phyloP scores from a whole-genome alignment of 2,113 vertebrate species.

The Megaleporinus macrocephalus region DNA sequence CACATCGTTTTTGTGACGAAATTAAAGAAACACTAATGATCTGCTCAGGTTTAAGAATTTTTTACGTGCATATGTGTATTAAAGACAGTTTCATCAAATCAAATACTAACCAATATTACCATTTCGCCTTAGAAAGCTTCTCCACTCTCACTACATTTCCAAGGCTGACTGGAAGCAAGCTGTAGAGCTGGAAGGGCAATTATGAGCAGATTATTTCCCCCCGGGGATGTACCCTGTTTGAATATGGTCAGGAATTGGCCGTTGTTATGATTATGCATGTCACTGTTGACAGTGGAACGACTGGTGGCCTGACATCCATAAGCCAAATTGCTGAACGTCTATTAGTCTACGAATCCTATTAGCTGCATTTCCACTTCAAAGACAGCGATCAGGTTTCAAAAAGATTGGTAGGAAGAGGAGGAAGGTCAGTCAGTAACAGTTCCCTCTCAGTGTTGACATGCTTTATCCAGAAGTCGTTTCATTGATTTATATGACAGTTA shows the following conservation, averaged over 20 bases:
- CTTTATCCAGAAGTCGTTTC: slow-evolving; percentile 27
- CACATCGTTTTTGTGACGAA: not conserved
- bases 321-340: slow-evolving; percentile 30
- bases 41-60: not conserved
- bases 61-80: not conserved
- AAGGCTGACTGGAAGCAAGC: slow-evolving; percentile 10
- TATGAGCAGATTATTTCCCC: slow-evolving; percentile 28
- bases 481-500: slow-evolving; percentile 21
- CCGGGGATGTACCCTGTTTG: slow-evolving; percentile 19
- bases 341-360: slow-evolving; percentile 41
- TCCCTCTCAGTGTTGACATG: slow-evolving; percentile 10
- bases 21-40: not conserved
- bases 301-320: slow-evolving; percentile 16
- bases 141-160: not conserved
- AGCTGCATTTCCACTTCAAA: slow-evolving; percentile 28
- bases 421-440: slow-evolving; percentile 16
- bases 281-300: slow-evolving; percentile 32
- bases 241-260: not conserved
- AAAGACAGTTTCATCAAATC: not conserved
- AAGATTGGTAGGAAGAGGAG: not conserved
- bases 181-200: slow-evolving; percentile 25
- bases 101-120: not conserved
- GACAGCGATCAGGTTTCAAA: slow-evolving; percentile 33
- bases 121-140: not conserved
- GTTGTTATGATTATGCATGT: slow-evolving; percentile 3